These are phyloP conservation scores for Lasioglossum leucozonium DNA, from an alignment of 2,888 invertebrate species.

Conservation along the genomic window DNA sequence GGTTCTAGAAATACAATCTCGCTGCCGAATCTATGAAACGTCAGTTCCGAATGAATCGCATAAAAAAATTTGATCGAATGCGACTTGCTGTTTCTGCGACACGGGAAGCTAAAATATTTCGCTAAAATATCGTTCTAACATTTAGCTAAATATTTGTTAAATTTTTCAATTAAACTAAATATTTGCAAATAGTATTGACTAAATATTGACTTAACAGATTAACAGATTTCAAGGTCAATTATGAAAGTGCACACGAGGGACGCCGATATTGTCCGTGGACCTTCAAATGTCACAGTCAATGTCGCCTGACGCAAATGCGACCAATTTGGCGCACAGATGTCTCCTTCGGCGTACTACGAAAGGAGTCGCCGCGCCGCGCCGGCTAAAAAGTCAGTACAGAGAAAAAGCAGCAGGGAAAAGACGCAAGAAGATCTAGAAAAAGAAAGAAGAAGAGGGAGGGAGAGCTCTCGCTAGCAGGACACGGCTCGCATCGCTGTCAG, in stretches of 20 bases:
- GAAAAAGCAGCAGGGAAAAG: constrained; percentile 35
- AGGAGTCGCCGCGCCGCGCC: constrained; percentile 43
- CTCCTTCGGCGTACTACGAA: constrained; percentile 35
- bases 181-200: too few relatives aligned
- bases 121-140: not conserved
- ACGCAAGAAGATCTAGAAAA: constrained; percentile 34
- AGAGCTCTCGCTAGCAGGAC: constrained; percentile 65
- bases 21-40: constrained; percentile 44
- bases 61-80: not conserved
- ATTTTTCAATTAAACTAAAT: too few relatives aligned
- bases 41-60: constrained; percentile 30
- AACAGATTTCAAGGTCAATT: not conserved
- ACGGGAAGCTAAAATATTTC: not conserved
- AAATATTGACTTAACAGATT: not conserved
- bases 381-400: constrained; percentile 32
- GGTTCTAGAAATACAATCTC: constrained; percentile 54
- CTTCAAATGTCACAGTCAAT: not conserved
- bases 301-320: constrained; percentile 9
- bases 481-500: constrained; percentile 75
- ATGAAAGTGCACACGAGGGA: not conserved
- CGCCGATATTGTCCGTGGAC: not conserved
- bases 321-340: constrained; percentile 65
- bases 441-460: constrained; percentile 38
- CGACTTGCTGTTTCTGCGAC: not conserved
- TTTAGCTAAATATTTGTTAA: too few relatives aligned